Evolutionary conservation across 2,113 vertebrate species (phyloP), one percentile per base, ranked within the genome.

Genomic region (Corynorhinus townsendii): DNA sequence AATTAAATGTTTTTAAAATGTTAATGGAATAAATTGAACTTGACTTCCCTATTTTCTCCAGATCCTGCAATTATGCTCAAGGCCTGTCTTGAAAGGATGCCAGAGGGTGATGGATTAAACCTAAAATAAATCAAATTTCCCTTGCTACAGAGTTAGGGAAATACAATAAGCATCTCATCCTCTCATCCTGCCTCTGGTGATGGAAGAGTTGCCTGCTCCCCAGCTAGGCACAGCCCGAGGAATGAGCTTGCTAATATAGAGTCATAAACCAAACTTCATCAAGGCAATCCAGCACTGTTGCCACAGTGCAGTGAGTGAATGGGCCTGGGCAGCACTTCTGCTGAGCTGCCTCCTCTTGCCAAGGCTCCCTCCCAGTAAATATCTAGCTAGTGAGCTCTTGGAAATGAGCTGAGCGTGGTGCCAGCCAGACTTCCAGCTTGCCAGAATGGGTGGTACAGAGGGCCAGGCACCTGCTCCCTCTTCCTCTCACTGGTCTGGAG

Each of bases 81-180:
- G 96, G 81, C 94, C 93, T 91, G 54, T 90, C 90, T 96, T 96
- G 92, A 98, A 97, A 98, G 88, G 56, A 83, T 98, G 92, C 88
- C 97, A 96, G 79, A 92, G 69, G 94, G 90, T 84, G 92, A 98
- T 72, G 97, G 95, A 97, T 98, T 94, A 97, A 96, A 92, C 97
- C 68, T 86, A 77, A 93, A 96, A 95, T 75, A 93, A 94, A 96
- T 97, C 90, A 97, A 96, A 97, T 96, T 97, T 87, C 85, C 68
- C 69, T 68, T 16, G 11, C 56, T 96, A 56, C 45, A 26, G 77
- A 98, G 75, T 90, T 96, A 91, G 72, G 96, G 62, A 72, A 97
- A 95, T 86, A 80, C 80, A 95, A 40, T 90, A 73, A 96, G 4
- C 77, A 47, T 86, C 49, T 56, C 40, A n/a, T 49, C 76, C 81